Evolutionary conservation across 2,888 invertebrate genomes (phyloP), one percentile per base, ranked within the genome.

Genomic region (Tyria jacobaeae): DNA sequence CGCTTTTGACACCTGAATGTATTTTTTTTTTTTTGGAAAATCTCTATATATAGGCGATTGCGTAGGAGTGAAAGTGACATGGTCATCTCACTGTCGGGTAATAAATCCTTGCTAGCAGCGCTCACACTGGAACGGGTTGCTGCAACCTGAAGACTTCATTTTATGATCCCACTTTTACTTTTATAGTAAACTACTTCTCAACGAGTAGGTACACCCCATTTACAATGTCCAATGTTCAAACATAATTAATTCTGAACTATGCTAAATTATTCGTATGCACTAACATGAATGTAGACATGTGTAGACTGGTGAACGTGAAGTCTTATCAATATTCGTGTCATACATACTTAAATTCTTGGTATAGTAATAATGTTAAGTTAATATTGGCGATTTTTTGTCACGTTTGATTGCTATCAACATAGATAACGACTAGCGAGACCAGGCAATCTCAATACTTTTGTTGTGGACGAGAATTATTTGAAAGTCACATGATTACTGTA

Each of bases 131-230:
- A 87, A 85, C 88, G 80, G 79, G 85, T 84, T 79, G 78, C 75
- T 66, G 64, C 68, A 69, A 81, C 79, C 79, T 79, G 82, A 75
- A 85, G 83, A 85, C 81, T 87, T 85, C 76, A 84, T 89, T 90
- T 90, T 89, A 90, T 90, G 83, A 85, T 81, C 78, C 82, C 83
- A 90, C 91, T 91, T 84, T 91, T 87, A 89, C 90, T 90, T 90
- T 89, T 87, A 84, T 74, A 73, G 70, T 70, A 79, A 79, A 77
- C 76, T 67, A 75, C 79, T 77, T 78, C 73, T 67, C 58, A 68
- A 55, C 63, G 48, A 73, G n/a, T 72, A 44, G n/a, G n/a, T n/a
- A 44, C 17, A 57, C 61, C 57, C 70, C 70, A 67, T 70, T 65
- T 27, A 57, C 37, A 61, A 21, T 21, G 21, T 47, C 21, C 21